phyloP scores from a whole-genome alignment of 2,888 invertebrate genomes.

The Drosophila mulleri region DNA sequence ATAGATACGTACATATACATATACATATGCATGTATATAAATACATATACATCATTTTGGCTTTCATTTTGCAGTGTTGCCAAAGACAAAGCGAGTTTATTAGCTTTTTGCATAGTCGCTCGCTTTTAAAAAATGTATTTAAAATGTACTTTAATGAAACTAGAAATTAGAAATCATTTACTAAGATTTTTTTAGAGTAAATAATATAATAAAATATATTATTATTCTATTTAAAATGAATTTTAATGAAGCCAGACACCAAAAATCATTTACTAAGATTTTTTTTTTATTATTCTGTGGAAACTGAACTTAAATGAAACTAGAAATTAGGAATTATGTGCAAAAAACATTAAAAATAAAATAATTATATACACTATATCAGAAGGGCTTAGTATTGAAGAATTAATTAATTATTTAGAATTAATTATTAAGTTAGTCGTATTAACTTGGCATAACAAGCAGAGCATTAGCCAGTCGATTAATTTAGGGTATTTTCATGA shows the following conservation, averaged over 20 bases:
- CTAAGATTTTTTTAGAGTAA: neutral
- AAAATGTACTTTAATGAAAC: neutral
- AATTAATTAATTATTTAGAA: too few relatives aligned
- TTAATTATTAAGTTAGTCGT: neutral
- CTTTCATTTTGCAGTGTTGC: slow-evolving; percentile 10
- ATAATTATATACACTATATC: neutral
- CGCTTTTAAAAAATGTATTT: too few relatives aligned
- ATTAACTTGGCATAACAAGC: neutral
- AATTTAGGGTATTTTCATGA: neutral
- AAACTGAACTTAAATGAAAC: too few relatives aligned
- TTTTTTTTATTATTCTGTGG: too few relatives aligned
- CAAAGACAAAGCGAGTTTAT: neutral
- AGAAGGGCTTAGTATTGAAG: too few relatives aligned
- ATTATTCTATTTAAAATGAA: too few relatives aligned
- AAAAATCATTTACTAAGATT: too few relatives aligned
- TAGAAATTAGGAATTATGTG: too few relatives aligned
- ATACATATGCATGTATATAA: neutral
- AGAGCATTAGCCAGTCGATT: neutral
- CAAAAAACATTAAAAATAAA: neutral
- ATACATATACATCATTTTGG: slow-evolving; percentile 28
- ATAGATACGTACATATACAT: neutral
- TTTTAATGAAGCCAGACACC: too few relatives aligned
- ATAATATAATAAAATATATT: too few relatives aligned
- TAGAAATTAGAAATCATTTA: neutral
- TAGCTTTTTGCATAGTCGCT: neutral